A percentile compares a stretch with the other conserved stretches of the same genome.
Evolutionary conservation across 2,113 vertebrate species (phyloP).

Genomic region (Phoxinus phoxinus): DNA sequence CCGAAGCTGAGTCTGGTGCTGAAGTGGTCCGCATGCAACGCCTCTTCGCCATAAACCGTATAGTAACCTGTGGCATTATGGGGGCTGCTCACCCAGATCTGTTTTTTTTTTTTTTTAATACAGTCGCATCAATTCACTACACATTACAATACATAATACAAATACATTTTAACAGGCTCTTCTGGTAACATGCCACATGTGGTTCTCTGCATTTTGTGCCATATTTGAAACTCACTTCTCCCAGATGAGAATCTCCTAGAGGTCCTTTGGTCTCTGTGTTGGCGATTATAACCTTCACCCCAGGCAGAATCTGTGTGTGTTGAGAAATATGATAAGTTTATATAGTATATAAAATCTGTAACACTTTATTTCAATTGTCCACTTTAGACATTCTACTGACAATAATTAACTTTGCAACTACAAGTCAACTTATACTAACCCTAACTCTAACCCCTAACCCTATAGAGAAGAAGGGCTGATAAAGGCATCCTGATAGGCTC

Average conservation of each 20-base stretch:
- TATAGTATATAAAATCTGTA: no score
- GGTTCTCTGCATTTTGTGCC: not conserved
- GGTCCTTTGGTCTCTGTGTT: slow-evolving; percentile 96
- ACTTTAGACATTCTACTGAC: no score
- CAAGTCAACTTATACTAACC: not conserved
- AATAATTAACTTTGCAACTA: no score
- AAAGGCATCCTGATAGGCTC: no score
- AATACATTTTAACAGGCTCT: not conserved
- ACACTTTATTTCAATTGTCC: no score
- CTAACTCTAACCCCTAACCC: no score
- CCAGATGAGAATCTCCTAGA: slow-evolving; percentile 92
- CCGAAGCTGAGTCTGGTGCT: slow-evolving; percentile 92
- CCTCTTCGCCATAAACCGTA: slow-evolving; percentile 93
- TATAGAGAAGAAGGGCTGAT: no score
- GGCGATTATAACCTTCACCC: slow-evolving; percentile 95
- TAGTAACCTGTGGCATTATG: slow-evolving; percentile 96
- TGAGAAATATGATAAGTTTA: slow-evolving; percentile 35
- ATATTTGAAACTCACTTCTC: slow-evolving; percentile 81
- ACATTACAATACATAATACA: not conserved
- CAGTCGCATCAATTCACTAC: not conserved
- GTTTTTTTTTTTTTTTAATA: not conserved
- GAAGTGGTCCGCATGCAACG: slow-evolving; percentile 93
- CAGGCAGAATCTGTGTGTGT: slow-evolving; percentile 86
- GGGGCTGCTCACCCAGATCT: slow-evolving; percentile 97
- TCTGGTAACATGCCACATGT: not conserved